Conservation (phyloP, 2,113 vertebrate species). For the Leptocoma aspasia region DNA sequence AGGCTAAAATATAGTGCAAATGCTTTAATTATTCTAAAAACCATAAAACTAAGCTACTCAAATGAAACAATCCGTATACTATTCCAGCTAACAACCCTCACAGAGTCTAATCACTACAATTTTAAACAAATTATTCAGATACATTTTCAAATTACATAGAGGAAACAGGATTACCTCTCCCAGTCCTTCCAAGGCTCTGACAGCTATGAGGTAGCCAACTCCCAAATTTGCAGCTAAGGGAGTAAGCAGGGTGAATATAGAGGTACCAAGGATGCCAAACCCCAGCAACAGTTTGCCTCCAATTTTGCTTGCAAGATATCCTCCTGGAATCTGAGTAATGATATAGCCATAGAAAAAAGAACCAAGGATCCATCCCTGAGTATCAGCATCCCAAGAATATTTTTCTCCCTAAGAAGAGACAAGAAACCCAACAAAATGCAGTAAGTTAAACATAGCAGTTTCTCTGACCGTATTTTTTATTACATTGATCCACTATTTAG, state of each 20-base stretch:
- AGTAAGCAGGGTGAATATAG: conserved; percentile 88
- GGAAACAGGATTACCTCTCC: conserved; percentile 82
- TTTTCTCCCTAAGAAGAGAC: conserved; percentile 77
- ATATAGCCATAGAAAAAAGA: conserved; percentile 99
- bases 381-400: conserved; percentile 90
- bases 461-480: background rate
- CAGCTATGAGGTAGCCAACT: conserved; percentile 83
- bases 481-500: background rate
- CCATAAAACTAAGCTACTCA: background rate
- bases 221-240: conserved; percentile 88
- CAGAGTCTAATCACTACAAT: background rate
- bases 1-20: background rate
- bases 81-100: background rate
- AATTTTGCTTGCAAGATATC: conserved; percentile 85
- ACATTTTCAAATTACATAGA: background rate
- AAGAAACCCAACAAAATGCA: background rate
- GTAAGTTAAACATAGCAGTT: background rate
- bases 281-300: conserved; percentile 91
- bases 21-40: background rate
- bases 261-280: conserved; percentile 85
- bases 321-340: conserved; percentile 93
- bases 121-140: background rate
- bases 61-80: background rate
- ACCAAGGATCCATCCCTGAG: conserved; percentile 95
- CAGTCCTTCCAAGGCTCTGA: conserved; percentile 89